Evolutionary conservation across 2,113 vertebrate species (phyloP), one percentile per base, ranked within the genome.

Genomic region (Trogon melanurus): DNA sequence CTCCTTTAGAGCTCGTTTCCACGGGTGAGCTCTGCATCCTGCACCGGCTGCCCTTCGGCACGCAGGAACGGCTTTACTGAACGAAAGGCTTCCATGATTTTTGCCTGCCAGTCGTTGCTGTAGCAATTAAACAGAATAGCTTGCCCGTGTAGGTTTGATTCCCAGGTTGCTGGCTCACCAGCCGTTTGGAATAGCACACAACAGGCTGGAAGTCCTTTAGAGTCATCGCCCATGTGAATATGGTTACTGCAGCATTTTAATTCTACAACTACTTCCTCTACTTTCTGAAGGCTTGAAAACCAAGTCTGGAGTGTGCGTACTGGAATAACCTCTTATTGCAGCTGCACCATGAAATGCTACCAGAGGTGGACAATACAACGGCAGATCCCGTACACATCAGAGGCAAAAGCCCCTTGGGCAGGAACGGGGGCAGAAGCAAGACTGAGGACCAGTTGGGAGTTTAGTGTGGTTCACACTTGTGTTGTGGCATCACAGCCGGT

Each of bases 121-220:
- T n/a, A 85, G 54, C 89, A 82, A 76, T 90, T 94, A 83, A 67
- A 36, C n/a, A 65, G 51, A 76, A 56, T 16, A 75, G 21, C 72
- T 91, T 57, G n/a, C 38, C 60, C 84, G 12, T 51, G 65, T 38
- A 36, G 53, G 50, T 53, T 91, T 86, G 51, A 56, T 64, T 82
- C 76, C 50, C 65, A 72, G 56, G 16, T 61, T 86, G 34, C 78
- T 85, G 81, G 57, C 74, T 91, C 50, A 17, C 34, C 21, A 61
- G 64, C 21, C 16, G 72, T 56, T 79, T 85, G 84, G 66, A 91
- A 70, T 34, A 81, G n/a, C 36, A 58, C 5, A 23, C 26, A 54
- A 41, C 29, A 34, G 32, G 16, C 29, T 95, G 61, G 27, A 87
- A 75, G 2, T 66, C 25, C 57, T 87, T 50, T 12, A 47, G 65